Conservation (phyloP, 2,113 vertebrate genomes). For the Leptobrachium leishanense region DNA sequence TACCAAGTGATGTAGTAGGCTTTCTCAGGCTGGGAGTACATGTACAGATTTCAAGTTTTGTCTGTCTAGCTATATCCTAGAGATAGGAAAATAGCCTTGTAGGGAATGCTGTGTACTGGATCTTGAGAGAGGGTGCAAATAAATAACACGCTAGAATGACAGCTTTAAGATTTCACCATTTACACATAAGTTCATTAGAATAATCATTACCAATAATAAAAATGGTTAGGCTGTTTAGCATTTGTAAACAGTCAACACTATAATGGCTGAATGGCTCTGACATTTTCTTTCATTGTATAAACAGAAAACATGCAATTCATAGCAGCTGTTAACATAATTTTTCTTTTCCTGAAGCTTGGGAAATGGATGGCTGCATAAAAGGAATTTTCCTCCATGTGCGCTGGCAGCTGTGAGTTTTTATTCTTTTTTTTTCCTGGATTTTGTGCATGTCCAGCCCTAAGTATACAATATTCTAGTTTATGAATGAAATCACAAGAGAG, state of each 20-base stretch:
- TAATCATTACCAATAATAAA: constrained; percentile 36
- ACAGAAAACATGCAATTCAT: constrained; percentile 46
- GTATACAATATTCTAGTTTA: neutral
- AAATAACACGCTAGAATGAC: neutral
- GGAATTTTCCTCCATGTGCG: constrained; percentile 52
- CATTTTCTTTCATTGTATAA: constrained; percentile 29
- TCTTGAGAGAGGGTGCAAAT: neutral
- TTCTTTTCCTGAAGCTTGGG: constrained; percentile 33
- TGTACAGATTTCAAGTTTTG: too few species aligned
- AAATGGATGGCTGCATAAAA: constrained; percentile 47
- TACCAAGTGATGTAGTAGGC: too few species aligned
- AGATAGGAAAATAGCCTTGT: too few species aligned
- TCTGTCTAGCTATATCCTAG: too few species aligned
- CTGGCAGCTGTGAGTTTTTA: constrained; percentile 11
- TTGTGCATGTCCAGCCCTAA: constrained; percentile 17
- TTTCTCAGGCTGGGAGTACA: too few species aligned
- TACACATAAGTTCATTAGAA: constrained; percentile 10
- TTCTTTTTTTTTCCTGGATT: constrained; percentile 28
- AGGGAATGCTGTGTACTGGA: too few species aligned
- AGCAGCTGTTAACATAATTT: constrained; percentile 48
- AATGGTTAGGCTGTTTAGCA: constrained; percentile 6
- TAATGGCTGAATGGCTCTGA: constrained; percentile 31
- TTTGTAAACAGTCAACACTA: constrained; percentile 43
- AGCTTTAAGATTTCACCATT: constrained; percentile 3
- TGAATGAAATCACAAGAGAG: too few species aligned